Evolutionary conservation across 2,113 vertebrate species (phyloP).

Genomic region (Zosterops pallidus): DNA sequence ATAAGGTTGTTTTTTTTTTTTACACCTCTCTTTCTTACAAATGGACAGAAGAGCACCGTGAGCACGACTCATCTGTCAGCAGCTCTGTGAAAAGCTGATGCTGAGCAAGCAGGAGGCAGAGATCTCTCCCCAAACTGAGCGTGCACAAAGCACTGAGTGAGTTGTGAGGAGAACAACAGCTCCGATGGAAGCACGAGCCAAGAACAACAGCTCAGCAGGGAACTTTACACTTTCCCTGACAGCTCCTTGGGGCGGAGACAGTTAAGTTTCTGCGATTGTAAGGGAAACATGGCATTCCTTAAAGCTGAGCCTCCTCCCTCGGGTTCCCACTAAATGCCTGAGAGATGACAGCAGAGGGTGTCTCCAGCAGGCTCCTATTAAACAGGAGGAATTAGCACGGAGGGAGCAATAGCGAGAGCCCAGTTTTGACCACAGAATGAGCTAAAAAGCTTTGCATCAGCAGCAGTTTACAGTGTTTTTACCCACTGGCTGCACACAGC

Average conservation of each 20-base stretch:
- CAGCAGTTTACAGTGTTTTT: not conserved
- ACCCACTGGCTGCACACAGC: not conserved
- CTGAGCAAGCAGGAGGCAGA: slow-evolving; percentile 1
- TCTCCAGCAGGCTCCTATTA: slow-evolving; percentile 49
- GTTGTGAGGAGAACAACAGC: not conserved
- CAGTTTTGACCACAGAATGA: slow-evolving; percentile 20
- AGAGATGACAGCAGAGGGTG: slow-evolving; percentile 64
- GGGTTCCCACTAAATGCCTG: slow-evolving; percentile 56
- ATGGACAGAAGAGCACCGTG: not conserved
- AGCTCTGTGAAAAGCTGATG: not conserved
- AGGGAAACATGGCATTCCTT: slow-evolving; percentile 58
- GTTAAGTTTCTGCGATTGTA: slow-evolving; percentile 7
- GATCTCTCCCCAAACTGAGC: not conserved
- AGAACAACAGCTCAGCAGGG: slow-evolving; percentile 2
- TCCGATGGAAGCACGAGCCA: not conserved
- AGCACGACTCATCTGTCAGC: not conserved
- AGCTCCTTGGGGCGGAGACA: slow-evolving; percentile 18
- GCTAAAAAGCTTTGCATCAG: not conserved
- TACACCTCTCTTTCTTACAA: not conserved
- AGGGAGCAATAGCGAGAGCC: not conserved
- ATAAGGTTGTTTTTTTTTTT: not conserved
- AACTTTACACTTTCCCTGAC: slow-evolving; percentile 4
- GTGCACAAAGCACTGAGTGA: not conserved
- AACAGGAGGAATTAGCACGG: not conserved
- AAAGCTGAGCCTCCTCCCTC: slow-evolving; percentile 58